Evolutionary conservation across 2,888 invertebrate genomes (phyloP).

Genomic region (Sarcophaga rosellei): DNA sequence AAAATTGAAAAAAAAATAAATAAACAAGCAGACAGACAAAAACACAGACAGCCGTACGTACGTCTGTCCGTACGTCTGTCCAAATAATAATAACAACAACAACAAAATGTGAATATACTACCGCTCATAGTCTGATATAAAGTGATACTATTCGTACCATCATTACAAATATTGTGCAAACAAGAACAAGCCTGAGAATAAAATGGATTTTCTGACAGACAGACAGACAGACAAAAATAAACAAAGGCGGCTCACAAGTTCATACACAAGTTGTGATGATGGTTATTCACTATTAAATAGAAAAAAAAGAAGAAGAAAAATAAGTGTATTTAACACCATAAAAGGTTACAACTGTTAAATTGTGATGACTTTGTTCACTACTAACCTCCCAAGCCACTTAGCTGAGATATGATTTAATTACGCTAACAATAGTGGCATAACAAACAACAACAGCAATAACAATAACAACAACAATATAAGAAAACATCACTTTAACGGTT

Average conservation of each 20-base stretch:
- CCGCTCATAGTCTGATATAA: too few relatives aligned
- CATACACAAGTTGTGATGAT: not conserved
- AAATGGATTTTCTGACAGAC: slow-evolving; percentile 24
- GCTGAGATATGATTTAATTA: slow-evolving; percentile 56
- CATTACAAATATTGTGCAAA: slow-evolving; percentile 1
- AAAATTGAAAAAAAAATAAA: not conserved
- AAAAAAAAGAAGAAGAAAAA: not conserved
- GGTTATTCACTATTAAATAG: too few relatives aligned
- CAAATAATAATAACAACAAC: slow-evolving; percentile 18
- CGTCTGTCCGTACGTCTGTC: too few relatives aligned
- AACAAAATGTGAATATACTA: slow-evolving; percentile 7
- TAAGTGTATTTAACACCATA: slow-evolving; percentile 35
- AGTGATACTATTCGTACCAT: not conserved
- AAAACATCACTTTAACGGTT: slow-evolving; percentile 42
- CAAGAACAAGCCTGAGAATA: slow-evolving; percentile 46
- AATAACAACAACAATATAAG: slow-evolving; percentile 35
- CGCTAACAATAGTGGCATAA: slow-evolving; percentile 31
- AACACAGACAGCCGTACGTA: not conserved
- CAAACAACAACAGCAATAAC: slow-evolving; percentile 5
- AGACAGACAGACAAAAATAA: slow-evolving; percentile 24
- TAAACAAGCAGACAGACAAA: slow-evolving; percentile 26
- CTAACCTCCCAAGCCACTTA: slow-evolving; percentile 45
- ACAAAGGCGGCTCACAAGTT: not conserved
- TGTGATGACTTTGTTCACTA: slow-evolving; percentile 37
- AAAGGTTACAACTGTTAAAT: slow-evolving; percentile 47